Base-by-base conservation (phyloP, 2,888 invertebrate genomes). In the Leptopilina drosophilae region DNA sequence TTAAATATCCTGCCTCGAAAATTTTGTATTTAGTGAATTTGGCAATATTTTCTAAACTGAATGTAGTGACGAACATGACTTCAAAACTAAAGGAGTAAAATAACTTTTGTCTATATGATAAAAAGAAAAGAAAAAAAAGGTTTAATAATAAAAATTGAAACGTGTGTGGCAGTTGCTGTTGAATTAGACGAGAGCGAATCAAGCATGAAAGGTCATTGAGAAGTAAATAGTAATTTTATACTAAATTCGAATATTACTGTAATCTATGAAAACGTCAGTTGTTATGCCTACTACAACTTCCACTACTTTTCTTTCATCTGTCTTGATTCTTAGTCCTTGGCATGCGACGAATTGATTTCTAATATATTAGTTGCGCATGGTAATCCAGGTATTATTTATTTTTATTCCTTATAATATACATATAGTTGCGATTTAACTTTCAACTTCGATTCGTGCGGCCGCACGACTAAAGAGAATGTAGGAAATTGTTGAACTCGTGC, bases 391-490 rank as follows among this genome's bases (percentile, higher is more conserved):
- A 56, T 73, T 73, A 73, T 73, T 56, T 56, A 73, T 73, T 73
- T 73, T 73, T 69, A 69, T 69, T 56, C 56, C 56, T 42, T 8
- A 33, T 33, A 33, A 33, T 49, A 49, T 49, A 49, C 12, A 49
- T 49, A 49, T 26, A 56, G 56, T 33, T 73, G 40, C 56, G 73
- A 73, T 56, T 73, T 73, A 56, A 73, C 73, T 73, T 73, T 73
- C 56, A 73, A 56, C 73, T 56, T 73, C 73, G 56, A 73, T 73
- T 73, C 56, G 73, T 56, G 62, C 20, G 40, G 56, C 73, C 73
- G 73, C 73, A 73, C 56, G 73, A 73, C 56, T 73, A 73, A 73
- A 73, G 73, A 73, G 73, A 73, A 73, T 73, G 73, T 73, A 73
- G 73, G 73, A 73, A 73, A 73, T 56, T 73, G 73, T 73, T 59